Conservation (phyloP, 1,140 invertebrate species). For the Bemisia tabaci region DNA sequence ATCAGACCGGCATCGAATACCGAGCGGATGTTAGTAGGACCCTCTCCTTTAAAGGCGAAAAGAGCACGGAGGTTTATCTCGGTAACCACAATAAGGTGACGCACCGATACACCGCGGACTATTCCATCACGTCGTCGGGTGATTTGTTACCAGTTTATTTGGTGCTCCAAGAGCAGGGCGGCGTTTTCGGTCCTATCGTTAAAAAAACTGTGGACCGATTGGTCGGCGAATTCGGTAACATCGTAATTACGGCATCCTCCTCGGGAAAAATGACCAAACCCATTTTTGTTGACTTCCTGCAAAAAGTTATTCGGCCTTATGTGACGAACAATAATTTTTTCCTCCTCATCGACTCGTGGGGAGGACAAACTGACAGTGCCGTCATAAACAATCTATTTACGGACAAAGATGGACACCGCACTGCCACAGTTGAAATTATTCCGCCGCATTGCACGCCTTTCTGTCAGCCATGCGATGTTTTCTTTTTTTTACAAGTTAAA, state of each 20-base stretch:
- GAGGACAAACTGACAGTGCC: constrained; percentile 14
- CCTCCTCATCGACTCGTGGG: constrained; percentile 20
- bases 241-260: constrained; percentile 14
- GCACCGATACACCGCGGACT: constrained; percentile 17
- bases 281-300: constrained; percentile 15
- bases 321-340: constrained; percentile 17
- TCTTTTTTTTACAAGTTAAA: constrained; percentile 23
- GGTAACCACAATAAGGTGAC: constrained; percentile 13
- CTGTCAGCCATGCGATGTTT: constrained; percentile 20
- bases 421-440: constrained; percentile 18
- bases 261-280: constrained; percentile 14
- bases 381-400: constrained; percentile 16
- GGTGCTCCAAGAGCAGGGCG: constrained; percentile 14
- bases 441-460: constrained; percentile 19
- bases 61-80: constrained; percentile 10
- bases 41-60: constrained; percentile 9
- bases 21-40: constrained; percentile 6
- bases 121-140: constrained; percentile 12
- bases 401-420: constrained; percentile 4
- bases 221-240: constrained; percentile 11
- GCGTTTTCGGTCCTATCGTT: constrained; percentile 11
- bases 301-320: constrained; percentile 13
- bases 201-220: neutral
- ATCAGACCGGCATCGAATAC: constrained; percentile 18
- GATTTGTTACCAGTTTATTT: constrained; percentile 14